Conservation (phyloP, 2,113 vertebrate genomes). For the Sebastes schlegelii region DNA sequence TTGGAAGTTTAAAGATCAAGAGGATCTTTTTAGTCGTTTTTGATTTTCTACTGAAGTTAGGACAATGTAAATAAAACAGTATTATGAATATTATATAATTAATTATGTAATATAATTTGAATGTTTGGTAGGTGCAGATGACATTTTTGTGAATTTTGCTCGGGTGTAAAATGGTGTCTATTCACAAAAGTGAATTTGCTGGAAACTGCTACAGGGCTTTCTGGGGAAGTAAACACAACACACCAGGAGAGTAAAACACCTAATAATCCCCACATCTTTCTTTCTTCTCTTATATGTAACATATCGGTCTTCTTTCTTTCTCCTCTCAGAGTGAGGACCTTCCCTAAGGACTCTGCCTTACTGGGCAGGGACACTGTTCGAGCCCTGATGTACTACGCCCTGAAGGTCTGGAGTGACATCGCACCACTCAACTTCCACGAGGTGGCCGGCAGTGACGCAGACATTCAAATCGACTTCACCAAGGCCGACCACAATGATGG, state of each 20-base stretch:
- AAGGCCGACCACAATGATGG: conserved; percentile 92
- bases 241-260: neutral
- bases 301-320: conserved; percentile 22
- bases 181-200: neutral
- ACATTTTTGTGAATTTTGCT: neutral
- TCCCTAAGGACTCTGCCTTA: conserved; percentile 89
- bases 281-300: too few species aligned
- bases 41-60: neutral
- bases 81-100: too few species aligned
- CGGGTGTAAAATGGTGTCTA: neutral
- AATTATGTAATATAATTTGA: too few species aligned
- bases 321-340: conserved; percentile 90
- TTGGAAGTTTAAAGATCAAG: neutral
- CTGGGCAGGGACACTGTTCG: conserved; percentile 94
- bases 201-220: conserved; percentile 2
- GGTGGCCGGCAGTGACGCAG: conserved; percentile 91
- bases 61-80: neutral
- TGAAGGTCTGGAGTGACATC: conserved; percentile 98
- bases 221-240: neutral
- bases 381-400: conserved; percentile 95
- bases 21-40: neutral
- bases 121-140: neutral
- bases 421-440: conserved; percentile 96
- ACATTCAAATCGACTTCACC: conserved; percentile 98
- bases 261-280: neutral